phyloP scores from a whole-genome alignment of 2,888 invertebrate genomes.

The Seira ritae region DNA sequence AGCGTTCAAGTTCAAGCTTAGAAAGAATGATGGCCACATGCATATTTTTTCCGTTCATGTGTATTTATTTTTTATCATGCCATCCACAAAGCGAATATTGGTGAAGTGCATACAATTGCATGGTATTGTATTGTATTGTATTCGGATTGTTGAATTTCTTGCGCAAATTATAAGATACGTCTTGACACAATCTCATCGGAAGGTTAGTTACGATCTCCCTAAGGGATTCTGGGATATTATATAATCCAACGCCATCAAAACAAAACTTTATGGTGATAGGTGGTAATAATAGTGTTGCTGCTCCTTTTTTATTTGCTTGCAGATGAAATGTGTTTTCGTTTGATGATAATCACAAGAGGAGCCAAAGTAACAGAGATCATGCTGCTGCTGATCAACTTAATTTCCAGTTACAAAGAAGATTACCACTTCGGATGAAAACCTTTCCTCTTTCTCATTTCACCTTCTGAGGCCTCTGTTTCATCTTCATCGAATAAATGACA shows the following conservation, averaged over 20 bases:
- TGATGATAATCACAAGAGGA: slow-evolving; percentile 15
- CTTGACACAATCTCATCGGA: slow-evolving; percentile 48
- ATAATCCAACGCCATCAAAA: slow-evolving; percentile 51
- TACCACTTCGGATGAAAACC: neutral
- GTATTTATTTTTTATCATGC: no score
- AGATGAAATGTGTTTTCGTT: slow-evolving; percentile 9
- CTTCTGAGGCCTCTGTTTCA: no score
- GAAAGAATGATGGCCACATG: no score
- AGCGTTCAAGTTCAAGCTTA: no score
- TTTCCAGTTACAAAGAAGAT: slow-evolving; percentile 19
- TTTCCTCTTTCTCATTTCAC: neutral
- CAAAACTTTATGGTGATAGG: slow-evolving; percentile 52
- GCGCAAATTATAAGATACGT: slow-evolving; percentile 36
- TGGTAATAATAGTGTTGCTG: slow-evolving; percentile 42
- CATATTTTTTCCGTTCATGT: no score
- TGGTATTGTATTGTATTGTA: no score
- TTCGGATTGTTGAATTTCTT: neutral
- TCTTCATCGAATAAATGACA: neutral
- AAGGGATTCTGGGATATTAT: slow-evolving; percentile 30
- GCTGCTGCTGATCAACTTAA: slow-evolving; percentile 4
- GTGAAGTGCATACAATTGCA: no score
- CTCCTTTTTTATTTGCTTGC: slow-evolving; percentile 14
- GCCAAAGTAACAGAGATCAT: neutral
- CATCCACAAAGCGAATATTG: no score
- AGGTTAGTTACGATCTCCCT: slow-evolving; percentile 54